These are phyloP conservation scores for Aphrocallistes beatrix DNA, from an alignment of 37 sponge, comb jelly and placozoan genomes.

Conservation along the genomic window DNA sequence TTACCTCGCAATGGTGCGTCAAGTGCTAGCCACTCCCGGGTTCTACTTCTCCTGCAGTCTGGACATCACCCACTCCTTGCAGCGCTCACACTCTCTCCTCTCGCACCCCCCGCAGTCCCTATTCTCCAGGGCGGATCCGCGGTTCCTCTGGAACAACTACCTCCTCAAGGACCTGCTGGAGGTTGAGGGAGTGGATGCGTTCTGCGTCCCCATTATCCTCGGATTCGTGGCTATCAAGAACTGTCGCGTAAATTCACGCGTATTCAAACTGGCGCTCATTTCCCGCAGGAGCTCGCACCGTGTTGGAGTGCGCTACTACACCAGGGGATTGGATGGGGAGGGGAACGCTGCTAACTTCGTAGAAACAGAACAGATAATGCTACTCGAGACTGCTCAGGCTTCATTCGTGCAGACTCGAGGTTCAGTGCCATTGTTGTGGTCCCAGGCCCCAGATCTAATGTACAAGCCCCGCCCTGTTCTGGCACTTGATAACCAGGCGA, in stretches of 20 bases:
- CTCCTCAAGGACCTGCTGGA: constrained; percentile 50
- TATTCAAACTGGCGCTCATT: neutral
- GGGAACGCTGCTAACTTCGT: constrained; percentile 92
- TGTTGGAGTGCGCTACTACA: constrained; percentile 74
- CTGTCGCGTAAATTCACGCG: neutral
- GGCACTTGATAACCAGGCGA: constrained; percentile 19
- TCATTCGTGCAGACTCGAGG: constrained; percentile 92
- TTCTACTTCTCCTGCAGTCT: constrained; percentile 78
- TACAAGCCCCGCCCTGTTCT: constrained; percentile 72
- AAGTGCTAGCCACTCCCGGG: constrained; percentile 53
- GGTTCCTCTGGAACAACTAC: constrained; percentile 81
- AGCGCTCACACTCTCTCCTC: constrained; percentile 27
- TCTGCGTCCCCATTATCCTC: constrained; percentile 10
- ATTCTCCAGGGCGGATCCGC: constrained; percentile 65
- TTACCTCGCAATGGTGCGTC: constrained; percentile 52
- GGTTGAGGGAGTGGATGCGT: neutral
- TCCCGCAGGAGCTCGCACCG: neutral
- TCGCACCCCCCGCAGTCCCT: constrained; percentile 38
- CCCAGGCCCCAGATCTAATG: constrained; percentile 67
- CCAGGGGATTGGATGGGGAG: constrained; percentile 71
- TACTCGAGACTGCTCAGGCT: constrained; percentile 23
- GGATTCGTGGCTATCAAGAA: neutral
- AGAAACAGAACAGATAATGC: constrained; percentile 86
- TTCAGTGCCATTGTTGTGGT: constrained; percentile 90
- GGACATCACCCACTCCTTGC: constrained; percentile 67